These are phyloP conservation scores for Cephalotes varians DNA, from an alignment of 2,888 invertebrate species.

Conservation along the genomic window DNA sequence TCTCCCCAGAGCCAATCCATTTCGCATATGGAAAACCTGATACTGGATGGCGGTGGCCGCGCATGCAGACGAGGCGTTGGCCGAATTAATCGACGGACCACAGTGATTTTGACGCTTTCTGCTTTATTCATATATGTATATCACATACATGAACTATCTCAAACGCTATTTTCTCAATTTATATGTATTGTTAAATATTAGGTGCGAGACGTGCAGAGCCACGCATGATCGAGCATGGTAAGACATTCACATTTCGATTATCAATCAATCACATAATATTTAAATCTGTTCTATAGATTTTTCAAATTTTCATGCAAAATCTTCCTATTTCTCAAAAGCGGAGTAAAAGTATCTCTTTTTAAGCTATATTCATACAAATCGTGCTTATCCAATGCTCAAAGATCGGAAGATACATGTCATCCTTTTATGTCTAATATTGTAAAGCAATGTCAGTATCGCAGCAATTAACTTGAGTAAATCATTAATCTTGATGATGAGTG, in stretches of 20 bases:
- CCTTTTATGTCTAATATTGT: not conserved
- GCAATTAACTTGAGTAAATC: constrained; percentile 1
- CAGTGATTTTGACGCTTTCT: constrained; percentile 34
- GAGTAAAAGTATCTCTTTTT: not conserved
- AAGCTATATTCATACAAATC: not conserved
- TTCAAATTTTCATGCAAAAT: not conserved
- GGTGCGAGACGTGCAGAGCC: constrained; percentile 6
- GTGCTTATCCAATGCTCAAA: not conserved
- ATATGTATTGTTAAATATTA: constrained; percentile 1
- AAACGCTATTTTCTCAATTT: constrained; percentile 23
- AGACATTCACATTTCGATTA: not conserved
- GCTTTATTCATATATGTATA: constrained; percentile 37
- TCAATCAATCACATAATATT: not conserved
- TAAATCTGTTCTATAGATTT: not conserved
- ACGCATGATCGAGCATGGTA: not conserved
- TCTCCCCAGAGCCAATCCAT: not conserved
- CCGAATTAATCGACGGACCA: constrained; percentile 16
- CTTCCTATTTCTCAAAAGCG: not conserved
- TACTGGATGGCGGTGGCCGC: not conserved
- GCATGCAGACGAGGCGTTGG: not conserved
- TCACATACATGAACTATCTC: not conserved
- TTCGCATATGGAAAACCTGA: not conserved
- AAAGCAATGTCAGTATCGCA: not conserved
- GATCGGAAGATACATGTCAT: not conserved
- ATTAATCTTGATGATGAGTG: not conserved